Evolutionary conservation across 2,888 invertebrate genomes (phyloP).

Genomic region (Dione juno): DNA sequence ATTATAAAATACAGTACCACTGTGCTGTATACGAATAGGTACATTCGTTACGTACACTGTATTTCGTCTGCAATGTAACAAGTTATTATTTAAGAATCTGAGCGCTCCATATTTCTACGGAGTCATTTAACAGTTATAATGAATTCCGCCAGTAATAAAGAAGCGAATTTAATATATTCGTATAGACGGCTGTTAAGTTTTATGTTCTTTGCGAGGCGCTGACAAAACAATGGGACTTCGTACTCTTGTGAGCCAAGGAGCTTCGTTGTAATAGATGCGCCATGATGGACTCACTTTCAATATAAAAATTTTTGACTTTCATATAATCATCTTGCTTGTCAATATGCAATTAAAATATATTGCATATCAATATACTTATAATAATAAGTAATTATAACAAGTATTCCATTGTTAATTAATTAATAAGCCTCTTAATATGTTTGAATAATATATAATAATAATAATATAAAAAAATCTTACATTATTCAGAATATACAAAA

Average conservation of each 20-base stretch:
- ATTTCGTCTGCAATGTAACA: neutral
- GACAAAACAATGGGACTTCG: slow-evolving; percentile 55
- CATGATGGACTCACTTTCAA: neutral
- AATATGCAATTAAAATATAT: too few species aligned
- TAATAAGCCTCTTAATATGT: too few species aligned
- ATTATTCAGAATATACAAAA: neutral
- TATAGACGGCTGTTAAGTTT: slow-evolving; percentile 61
- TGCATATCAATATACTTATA: too few species aligned
- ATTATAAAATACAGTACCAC: too few species aligned
- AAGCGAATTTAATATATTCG: slow-evolving; percentile 68
- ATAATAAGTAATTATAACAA: too few species aligned
- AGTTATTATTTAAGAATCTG: slow-evolving; percentile 56
- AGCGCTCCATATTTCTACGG: slow-evolving; percentile 69
- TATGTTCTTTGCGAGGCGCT: slow-evolving; percentile 56
- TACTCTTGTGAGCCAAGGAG: slow-evolving; percentile 45
- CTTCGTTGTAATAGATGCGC: slow-evolving; percentile 45
- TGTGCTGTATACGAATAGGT: too few species aligned
- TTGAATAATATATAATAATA: too few species aligned
- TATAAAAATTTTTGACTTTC: too few species aligned
- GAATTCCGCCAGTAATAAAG: slow-evolving; percentile 73
- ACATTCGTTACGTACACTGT: too few species aligned
- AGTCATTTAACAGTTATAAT: slow-evolving; percentile 75
- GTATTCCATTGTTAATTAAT: too few species aligned
- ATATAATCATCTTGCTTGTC: too few species aligned
- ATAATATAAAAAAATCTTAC: too few species aligned